These are phyloP conservation scores for Bathynomus jamesi DNA, from an alignment of 1,140 invertebrate genomes.

Conservation along the genomic window DNA sequence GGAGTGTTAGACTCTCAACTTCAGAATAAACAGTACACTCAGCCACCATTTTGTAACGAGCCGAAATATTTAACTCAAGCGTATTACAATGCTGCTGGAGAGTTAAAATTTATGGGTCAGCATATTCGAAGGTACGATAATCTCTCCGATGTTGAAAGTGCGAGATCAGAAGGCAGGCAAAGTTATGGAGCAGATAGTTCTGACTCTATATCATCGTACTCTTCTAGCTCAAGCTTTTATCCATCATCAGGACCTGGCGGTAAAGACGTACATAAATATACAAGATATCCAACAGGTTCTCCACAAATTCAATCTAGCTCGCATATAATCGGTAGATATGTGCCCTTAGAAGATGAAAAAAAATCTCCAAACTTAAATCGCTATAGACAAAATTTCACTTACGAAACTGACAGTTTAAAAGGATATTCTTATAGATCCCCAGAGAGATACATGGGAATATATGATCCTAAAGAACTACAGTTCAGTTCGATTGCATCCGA, in stretches of 20 bases:
- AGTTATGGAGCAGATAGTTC: slow-evolving; percentile 36
- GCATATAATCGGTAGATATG: slow-evolving; percentile 26
- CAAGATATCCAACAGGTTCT: slow-evolving; percentile 13
- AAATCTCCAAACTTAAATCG: slow-evolving; percentile 9
- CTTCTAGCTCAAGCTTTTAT: slow-evolving; percentile 35
- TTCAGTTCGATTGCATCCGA: background rate
- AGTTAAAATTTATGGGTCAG: slow-evolving; percentile 30
- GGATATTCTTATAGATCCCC: slow-evolving; percentile 18
- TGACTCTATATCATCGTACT: slow-evolving; percentile 35
- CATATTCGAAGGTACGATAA: slow-evolving; percentile 27
- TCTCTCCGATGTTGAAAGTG: slow-evolving; percentile 21
- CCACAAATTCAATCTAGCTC: slow-evolving; percentile 14
- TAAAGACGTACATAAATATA: slow-evolving; percentile 23
- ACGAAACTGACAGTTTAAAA: slow-evolving; percentile 20
- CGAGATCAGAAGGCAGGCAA: slow-evolving; percentile 22
- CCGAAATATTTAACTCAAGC: slow-evolving; percentile 27
- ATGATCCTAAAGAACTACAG: slow-evolving; percentile 20
- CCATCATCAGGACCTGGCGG: slow-evolving; percentile 32
- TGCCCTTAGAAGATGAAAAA: slow-evolving; percentile 21
- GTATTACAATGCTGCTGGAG: slow-evolving; percentile 33
- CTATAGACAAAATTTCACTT: slow-evolving; percentile 19
- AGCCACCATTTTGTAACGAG: slow-evolving; percentile 6
- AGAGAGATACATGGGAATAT: slow-evolving; percentile 21
- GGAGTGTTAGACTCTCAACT: background rate
- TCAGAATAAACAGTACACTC: background rate